Evolutionary conservation across 2,797 vertebrate species (phyloP), one percentile per base, ranked within the genome.

Genomic region (Eidolon dupreanum): DNA sequence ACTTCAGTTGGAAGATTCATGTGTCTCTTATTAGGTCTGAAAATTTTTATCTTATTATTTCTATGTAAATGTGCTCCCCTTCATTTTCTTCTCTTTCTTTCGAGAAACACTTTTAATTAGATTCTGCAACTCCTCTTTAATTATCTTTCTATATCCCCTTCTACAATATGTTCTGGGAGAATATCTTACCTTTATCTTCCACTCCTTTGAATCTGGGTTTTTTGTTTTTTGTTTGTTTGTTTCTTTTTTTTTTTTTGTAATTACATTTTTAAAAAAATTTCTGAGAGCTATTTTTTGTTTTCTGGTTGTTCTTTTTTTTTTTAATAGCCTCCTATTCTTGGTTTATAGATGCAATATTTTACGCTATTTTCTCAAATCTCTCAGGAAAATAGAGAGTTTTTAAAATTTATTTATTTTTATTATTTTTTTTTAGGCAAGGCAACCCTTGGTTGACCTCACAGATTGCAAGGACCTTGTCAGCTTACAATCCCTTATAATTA

Each of bases 201-300:
- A n/a, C 26, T 90, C 13, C 74, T 91, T 94, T 70, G 73, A 91
- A 43, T 57, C 3, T 36, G 22, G 13, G 46, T 49, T 49, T 49
- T 49, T 46, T 11, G 15, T 49, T 41, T 55, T 43, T 59, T 55
- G 1, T 55, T 55, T 55, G 20, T 63, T 81, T 49, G 13, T 61
- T 61, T 43, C 11, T 31, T n/a, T n/a, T 49, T 49, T 49, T n/a
- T 81, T 82, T 82, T 93, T 38, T 4, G 5, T 38, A 75, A 75
- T 53, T 78, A 31, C 61, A 36, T 33, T 57, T 75, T 12, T 93
- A n/a, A n/a, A n/a, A n/a, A n/a, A 88, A 61, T 87, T 94, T 91
- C 38, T 66, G 41, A 86, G 86, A 88, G 51, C 7, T 83, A 20
- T 74, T 84, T 88, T 17, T 89, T 86, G 7, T 59, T 88, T 38